Conservation (phyloP, 1,140 invertebrate species). For the Drosophila pandora region DNA sequence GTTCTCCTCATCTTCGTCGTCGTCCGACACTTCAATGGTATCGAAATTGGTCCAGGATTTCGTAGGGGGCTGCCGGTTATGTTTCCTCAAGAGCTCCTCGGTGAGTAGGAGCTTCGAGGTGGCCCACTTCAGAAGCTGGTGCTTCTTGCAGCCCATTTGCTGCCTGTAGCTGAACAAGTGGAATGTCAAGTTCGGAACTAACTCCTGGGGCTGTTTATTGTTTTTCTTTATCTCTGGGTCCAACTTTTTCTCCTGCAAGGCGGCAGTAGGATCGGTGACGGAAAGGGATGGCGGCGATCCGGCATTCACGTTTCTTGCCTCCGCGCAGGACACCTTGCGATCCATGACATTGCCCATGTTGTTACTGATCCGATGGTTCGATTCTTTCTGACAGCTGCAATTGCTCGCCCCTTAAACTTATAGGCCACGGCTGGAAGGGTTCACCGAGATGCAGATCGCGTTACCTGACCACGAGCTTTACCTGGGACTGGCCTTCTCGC, state of each 20-base stretch:
- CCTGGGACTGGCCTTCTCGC: slow-evolving; percentile 21
- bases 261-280: background rate
- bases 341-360: slow-evolving; percentile 61
- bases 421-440: slow-evolving; percentile 11
- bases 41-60: slow-evolving; percentile 45
- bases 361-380: slow-evolving; percentile 22
- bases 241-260: background rate
- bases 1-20: slow-evolving; percentile 59
- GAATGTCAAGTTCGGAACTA: slow-evolving; percentile 30
- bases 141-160: slow-evolving; percentile 54
- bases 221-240: background rate
- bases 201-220: background rate
- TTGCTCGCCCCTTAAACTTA: slow-evolving; percentile 29
- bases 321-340: slow-evolving; percentile 30
- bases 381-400: slow-evolving; percentile 56
- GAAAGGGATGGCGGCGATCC: background rate
- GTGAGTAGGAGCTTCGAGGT: slow-evolving; percentile 66
- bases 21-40: slow-evolving; percentile 32
- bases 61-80: slow-evolving; percentile 9
- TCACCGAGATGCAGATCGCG: background rate
- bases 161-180: slow-evolving; percentile 67
- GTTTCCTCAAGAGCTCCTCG: slow-evolving; percentile 65
- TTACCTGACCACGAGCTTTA: slow-evolving; percentile 35
- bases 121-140: slow-evolving; percentile 69
- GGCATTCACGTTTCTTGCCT: slow-evolving; percentile 9